phyloP scores from a whole-genome alignment of 2,888 invertebrate genomes.

The Caradrina clavipalpis region DNA sequence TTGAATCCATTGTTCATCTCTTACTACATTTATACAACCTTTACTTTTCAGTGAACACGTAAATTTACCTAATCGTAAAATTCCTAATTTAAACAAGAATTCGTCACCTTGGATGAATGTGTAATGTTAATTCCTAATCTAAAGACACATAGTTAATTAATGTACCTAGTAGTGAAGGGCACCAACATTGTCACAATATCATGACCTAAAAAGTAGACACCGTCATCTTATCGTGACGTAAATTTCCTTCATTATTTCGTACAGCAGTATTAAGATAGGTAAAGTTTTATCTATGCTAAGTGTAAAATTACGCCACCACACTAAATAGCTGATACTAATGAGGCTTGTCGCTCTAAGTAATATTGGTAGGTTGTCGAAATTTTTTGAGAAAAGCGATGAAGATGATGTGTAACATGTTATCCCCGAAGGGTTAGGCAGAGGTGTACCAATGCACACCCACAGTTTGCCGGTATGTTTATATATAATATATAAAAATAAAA shows the following conservation, averaged over 20 bases:
- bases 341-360: constrained; percentile 24
- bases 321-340: constrained; percentile 15
- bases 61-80: too few species aligned
- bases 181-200: constrained; percentile 5
- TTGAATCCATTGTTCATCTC: too few species aligned
- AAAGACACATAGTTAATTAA: neutral
- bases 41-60: too few species aligned
- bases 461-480: too few species aligned
- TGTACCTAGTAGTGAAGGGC: constrained; percentile 1
- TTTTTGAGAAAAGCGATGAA: neutral
- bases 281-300: constrained; percentile 50
- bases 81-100: neutral
- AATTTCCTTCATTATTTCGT: constrained; percentile 16
- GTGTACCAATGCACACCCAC: too few species aligned
- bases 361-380: constrained; percentile 34
- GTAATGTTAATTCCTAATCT: constrained; percentile 5
- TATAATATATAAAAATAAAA: too few species aligned
- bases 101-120: neutral
- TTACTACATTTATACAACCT: too few species aligned
- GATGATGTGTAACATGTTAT: too few species aligned
- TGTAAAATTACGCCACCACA: constrained; percentile 18
- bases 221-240: constrained; percentile 36
- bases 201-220: constrained; percentile 30
- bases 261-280: constrained; percentile 1
- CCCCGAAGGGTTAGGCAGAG: too few species aligned